A percentile compares a stretch with the other conserved stretches of the same genome.
Conservation (phyloP, 2,888 invertebrate genomes). For the Chalcosyrphus nemorum region DNA sequence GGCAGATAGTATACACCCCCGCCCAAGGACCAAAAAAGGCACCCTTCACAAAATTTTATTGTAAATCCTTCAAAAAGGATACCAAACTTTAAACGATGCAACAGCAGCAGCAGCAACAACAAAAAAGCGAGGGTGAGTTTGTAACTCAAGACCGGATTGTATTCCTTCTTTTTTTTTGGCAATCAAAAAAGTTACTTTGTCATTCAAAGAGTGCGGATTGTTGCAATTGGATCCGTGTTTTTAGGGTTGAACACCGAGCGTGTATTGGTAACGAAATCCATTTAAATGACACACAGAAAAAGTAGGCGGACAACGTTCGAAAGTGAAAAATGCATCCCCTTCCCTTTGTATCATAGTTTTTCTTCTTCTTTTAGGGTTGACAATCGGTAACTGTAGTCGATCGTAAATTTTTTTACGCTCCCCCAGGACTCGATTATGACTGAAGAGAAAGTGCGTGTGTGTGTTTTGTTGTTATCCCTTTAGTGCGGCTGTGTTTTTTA, state of each 20-base stretch:
- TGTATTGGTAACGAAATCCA: slow-evolving; percentile 78
- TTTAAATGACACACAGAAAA: slow-evolving; percentile 74
- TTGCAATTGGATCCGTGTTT: slow-evolving; percentile 54
- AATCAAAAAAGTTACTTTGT: slow-evolving; percentile 40
- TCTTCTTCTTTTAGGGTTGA: slow-evolving; percentile 34
- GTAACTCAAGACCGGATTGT: slow-evolving; percentile 29
- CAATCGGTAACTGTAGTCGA: slow-evolving; percentile 47
- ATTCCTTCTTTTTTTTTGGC: slow-evolving; percentile 7
- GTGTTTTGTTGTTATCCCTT: slow-evolving; percentile 61
- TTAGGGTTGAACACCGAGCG: slow-evolving; percentile 19
- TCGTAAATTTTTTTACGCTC: slow-evolving; percentile 53
- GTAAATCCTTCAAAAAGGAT: slow-evolving; percentile 23
- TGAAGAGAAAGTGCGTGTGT: slow-evolving; percentile 26
- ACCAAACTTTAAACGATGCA: slow-evolving; percentile 5
- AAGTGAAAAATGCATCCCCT: slow-evolving; percentile 52
- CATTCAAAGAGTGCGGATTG: slow-evolving; percentile 49
- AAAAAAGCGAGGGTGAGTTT: not conserved
- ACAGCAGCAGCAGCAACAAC: not conserved
- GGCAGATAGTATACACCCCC: slow-evolving; percentile 41
- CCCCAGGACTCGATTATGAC: slow-evolving; percentile 58
- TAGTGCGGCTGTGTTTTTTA: slow-evolving; percentile 75
- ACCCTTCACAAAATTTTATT: slow-evolving; percentile 36
- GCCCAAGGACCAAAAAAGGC: not conserved
- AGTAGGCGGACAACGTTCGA: slow-evolving; percentile 54
- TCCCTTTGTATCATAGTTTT: slow-evolving; percentile 10